Conservation (phyloP, 2,888 invertebrate species). For the Blera fallax region DNA sequence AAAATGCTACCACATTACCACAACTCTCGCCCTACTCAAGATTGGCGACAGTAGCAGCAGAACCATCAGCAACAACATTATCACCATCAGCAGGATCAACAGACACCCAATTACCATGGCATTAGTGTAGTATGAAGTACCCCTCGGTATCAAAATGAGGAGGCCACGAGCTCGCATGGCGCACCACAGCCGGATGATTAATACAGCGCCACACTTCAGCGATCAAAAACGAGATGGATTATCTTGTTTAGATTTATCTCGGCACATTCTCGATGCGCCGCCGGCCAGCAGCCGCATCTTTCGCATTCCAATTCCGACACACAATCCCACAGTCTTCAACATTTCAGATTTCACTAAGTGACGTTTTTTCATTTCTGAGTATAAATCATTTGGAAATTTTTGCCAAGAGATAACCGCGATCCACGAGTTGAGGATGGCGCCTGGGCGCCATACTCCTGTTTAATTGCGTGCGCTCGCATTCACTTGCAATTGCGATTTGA, state of each 20-base stretch:
- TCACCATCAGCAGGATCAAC: constrained; percentile 47
- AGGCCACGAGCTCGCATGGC: background rate
- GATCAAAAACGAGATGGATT: constrained; percentile 65
- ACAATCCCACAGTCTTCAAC: constrained; percentile 46
- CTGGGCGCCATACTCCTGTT: constrained; percentile 59
- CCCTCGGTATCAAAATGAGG: constrained; percentile 5
- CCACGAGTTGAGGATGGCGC: constrained; percentile 58
- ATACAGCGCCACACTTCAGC: constrained; percentile 65
- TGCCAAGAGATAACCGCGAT: constrained; percentile 54
- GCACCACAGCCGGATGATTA: constrained; percentile 41
- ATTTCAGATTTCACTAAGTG: constrained; percentile 65
- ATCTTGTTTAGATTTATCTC: constrained; percentile 71
- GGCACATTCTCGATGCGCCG: constrained; percentile 52
- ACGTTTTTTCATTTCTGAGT: constrained; percentile 64
- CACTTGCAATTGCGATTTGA: constrained; percentile 61
- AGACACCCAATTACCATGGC: constrained; percentile 65
- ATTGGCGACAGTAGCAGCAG: constrained; percentile 46
- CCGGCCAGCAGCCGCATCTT: constrained; percentile 55
- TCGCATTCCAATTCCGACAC: constrained; percentile 58
- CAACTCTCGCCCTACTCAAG: background rate
- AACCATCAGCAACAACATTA: constrained; percentile 47
- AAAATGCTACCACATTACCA: constrained; percentile 43
- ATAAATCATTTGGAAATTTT: constrained; percentile 69
- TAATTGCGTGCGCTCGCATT: constrained; percentile 64
- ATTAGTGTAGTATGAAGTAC: constrained; percentile 6